These are phyloP conservation scores for Harpagoxenus sublaevis DNA, from an alignment of 2,888 invertebrate species.

Conservation along the genomic window DNA sequence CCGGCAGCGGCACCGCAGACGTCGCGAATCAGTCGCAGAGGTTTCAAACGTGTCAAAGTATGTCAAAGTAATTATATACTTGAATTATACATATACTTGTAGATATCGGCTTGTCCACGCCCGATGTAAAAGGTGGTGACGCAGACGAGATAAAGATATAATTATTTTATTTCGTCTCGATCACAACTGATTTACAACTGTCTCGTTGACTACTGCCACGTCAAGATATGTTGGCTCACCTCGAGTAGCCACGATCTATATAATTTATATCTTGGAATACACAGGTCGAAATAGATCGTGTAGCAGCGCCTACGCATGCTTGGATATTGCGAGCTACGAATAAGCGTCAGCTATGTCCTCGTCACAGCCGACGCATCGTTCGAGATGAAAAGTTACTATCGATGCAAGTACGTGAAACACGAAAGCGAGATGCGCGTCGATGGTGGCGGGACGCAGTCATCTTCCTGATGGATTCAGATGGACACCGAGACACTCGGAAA, in stretches of 20 bases:
- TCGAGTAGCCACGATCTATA: background rate
- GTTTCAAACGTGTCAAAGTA: constrained; percentile 66
- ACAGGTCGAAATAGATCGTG: constrained; percentile 88
- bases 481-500: background rate
- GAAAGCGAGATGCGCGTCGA: constrained; percentile 75
- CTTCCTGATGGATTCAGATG: constrained; percentile 70
- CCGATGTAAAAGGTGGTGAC: too few species aligned
- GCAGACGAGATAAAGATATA: background rate
- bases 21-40: constrained; percentile 17
- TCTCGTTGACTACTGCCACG: background rate
- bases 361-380: constrained; percentile 73
- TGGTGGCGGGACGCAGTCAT: constrained; percentile 79
- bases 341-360: constrained; percentile 74
- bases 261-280: constrained; percentile 53
- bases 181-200: background rate
- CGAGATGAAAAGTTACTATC: constrained; percentile 69
- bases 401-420: constrained; percentile 75
- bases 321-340: constrained; percentile 87
- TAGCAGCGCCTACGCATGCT: constrained; percentile 90
- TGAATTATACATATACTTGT: background rate
- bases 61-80: constrained; percentile 55
- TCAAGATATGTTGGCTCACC: background rate
- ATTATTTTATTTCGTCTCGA: background rate
- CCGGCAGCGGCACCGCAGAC: background rate
- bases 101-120: background rate